phyloP scores from a whole-genome alignment of 1,140 invertebrate species.

The Euglossa dilemma region DNA sequence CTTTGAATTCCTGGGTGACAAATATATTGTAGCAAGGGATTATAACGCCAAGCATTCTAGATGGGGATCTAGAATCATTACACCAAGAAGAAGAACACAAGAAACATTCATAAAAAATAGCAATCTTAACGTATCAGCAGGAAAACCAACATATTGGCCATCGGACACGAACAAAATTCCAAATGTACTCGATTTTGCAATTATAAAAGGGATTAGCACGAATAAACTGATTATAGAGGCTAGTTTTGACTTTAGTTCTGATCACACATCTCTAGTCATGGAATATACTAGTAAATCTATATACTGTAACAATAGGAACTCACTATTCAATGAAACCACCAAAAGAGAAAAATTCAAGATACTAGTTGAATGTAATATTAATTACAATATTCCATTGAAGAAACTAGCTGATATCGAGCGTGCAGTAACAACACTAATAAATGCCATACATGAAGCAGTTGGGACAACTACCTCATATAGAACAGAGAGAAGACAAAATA shows the following conservation, averaged over 20 bases:
- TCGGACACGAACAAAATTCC: background rate
- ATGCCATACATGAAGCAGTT: constrained; percentile 53
- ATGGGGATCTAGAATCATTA: background rate
- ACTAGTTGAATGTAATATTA: background rate
- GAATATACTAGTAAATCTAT: background rate
- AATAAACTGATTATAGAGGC: background rate
- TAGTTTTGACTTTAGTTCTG: background rate
- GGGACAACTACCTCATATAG: constrained; percentile 5
- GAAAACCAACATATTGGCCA: background rate
- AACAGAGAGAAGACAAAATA: background rate
- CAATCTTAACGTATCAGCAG: background rate
- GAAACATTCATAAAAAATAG: background rate
- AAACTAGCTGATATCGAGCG: background rate
- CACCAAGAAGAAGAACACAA: background rate
- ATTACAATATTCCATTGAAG: background rate
- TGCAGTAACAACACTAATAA: background rate
- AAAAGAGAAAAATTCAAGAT: background rate
- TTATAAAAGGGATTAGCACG: background rate
- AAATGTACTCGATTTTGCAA: background rate
- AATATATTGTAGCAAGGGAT: background rate
- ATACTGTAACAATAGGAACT: background rate
- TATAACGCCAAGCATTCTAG: background rate
- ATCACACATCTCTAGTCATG: background rate
- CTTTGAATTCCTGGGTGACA: background rate
- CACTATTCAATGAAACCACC: background rate